phyloP scores from a whole-genome alignment of 2,888 invertebrate genomes.

The Teleogryllus oceanicus region DNA sequence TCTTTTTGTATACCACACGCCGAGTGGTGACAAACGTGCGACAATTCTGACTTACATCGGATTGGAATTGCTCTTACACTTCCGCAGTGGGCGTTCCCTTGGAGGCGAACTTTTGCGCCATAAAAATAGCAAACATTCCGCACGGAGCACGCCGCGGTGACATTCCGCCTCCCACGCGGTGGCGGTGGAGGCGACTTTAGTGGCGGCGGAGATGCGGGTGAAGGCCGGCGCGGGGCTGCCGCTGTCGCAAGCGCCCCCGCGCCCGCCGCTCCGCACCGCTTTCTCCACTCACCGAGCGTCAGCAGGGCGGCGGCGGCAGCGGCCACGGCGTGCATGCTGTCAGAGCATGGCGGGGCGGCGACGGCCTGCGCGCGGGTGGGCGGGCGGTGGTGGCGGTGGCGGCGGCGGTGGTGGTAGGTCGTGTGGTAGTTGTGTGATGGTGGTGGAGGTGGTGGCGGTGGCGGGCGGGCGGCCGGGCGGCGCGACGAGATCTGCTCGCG shows the following conservation, averaged over 20 bases:
- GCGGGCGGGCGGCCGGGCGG: not conserved
- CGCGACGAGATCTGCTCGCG: not conserved
- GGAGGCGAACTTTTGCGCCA: no score
- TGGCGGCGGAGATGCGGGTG: not conserved
- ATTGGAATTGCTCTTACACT: no score
- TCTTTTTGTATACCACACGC: no score
- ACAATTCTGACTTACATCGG: no score
- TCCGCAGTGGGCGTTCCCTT: no score
- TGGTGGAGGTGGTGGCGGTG: not conserved
- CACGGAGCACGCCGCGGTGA: no score
- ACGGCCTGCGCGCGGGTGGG: not conserved
- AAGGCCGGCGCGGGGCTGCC: not conserved
- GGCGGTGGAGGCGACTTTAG: no score
- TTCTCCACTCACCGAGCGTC: not conserved
- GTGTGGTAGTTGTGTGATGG: no score
- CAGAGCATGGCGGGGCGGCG: not conserved
- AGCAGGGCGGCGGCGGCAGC: not conserved
- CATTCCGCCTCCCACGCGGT: no score
- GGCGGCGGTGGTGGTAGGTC: no score
- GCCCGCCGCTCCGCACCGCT: not conserved
- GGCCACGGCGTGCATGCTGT: not conserved
- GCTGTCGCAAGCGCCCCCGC: not conserved
- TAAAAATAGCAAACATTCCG: no score
- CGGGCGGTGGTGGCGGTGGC: not conserved
- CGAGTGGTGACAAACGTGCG: no score